phyloP scores from a whole-genome alignment of 2,113 vertebrate species.

The Arizona elegans region DNA sequence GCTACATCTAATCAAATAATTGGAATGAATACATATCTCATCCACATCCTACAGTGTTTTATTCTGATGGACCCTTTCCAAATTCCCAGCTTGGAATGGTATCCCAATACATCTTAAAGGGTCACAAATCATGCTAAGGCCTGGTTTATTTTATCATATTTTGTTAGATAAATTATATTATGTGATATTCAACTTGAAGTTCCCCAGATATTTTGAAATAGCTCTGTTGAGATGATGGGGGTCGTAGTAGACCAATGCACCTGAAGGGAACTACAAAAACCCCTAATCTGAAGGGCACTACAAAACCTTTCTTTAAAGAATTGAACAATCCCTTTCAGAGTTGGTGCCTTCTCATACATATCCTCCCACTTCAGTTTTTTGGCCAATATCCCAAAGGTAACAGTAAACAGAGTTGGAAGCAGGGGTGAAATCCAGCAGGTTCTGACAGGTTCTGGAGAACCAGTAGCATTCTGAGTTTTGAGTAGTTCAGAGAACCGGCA shows the following conservation, averaged over 20 bases:
- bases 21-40: neutral
- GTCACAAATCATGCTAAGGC: neutral
- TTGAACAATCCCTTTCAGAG: neutral
- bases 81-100: neutral
- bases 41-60: neutral
- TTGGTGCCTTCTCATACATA: neutral
- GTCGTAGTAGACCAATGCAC: neutral
- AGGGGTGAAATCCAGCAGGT: too few species aligned
- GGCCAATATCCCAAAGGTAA: neutral
- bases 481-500: too few species aligned
- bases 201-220: neutral
- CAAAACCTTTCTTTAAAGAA: neutral
- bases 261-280: neutral
- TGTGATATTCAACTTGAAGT: neutral
- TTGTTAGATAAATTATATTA: neutral
- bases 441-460: too few species aligned
- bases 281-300: neutral
- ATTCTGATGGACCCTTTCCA: neutral
- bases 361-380: neutral
- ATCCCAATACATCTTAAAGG: neutral
- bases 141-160: neutral
- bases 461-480: too few species aligned
- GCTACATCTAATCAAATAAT: neutral
- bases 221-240: neutral
- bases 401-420: too few species aligned